Evolutionary conservation across 2,113 vertebrate genomes (phyloP).

Genomic region (Odocoileus virginianus): DNA sequence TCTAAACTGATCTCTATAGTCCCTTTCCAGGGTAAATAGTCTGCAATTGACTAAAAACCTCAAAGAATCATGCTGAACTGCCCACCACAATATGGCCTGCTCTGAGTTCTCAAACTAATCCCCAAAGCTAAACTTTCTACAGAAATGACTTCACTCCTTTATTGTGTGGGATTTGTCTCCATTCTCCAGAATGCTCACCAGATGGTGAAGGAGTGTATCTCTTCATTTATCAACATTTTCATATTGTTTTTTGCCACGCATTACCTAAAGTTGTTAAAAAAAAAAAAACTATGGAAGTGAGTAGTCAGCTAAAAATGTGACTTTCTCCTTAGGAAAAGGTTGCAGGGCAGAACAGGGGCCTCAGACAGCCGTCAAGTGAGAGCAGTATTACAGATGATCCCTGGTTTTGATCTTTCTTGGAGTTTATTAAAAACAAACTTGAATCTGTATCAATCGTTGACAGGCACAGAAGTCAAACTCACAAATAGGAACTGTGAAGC

Average conservation of each 20-base stretch:
- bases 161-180: not conserved
- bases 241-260: not conserved
- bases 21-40: not conserved
- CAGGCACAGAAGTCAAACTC: not conserved
- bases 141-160: not conserved
- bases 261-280: not conserved
- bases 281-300: not conserved
- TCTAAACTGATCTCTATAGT: not conserved
- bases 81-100: not conserved
- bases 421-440: conserved; percentile 33
- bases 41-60: not conserved
- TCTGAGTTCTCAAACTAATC: not conserved
- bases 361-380: not conserved
- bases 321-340: not conserved
- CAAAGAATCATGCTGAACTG: not conserved
- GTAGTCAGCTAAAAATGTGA: not conserved
- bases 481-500: not conserved
- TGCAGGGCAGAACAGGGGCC: not conserved
- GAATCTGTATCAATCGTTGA: not conserved
- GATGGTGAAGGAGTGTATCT: not conserved
- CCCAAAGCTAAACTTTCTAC: not conserved
- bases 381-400: not conserved
- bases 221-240: not conserved
- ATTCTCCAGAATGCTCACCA: not conserved
- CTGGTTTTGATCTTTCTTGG: conserved; percentile 32